Base-by-base conservation (phyloP, 2,797 vertebrate genomes). In the Muscicapa comitata region DNA sequence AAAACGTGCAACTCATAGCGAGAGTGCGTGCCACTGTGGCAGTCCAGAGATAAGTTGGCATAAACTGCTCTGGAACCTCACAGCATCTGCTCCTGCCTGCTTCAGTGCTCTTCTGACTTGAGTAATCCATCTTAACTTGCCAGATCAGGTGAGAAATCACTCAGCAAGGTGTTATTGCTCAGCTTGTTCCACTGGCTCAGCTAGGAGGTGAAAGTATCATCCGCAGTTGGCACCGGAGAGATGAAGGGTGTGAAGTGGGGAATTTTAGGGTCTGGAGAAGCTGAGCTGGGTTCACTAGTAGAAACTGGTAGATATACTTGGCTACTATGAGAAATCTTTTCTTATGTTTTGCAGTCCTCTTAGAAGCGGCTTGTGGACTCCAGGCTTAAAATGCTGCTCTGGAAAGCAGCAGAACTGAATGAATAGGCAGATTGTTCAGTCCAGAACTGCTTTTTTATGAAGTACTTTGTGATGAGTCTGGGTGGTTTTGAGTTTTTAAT, bases 111-210 rank as follows among this genome's bases (percentile, higher is more conserved):
- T 95, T 87, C 63, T 95, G 85, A 88, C 72, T 93, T 62, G 67
- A 91, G 59, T 88, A 89, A 87, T 55, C 23, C 29, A 21, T 91
- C 9, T 38, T 21, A 48, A 51, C 55, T 87, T 87, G 58, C 28
- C 76, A 51, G 50, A 42, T 81, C 74, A 79, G 67, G 75, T 85
- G 72, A 87, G 88, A 95, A 91, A 79, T 79, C 86, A 82, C 78
- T 95, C 93, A 94, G 72, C 74, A 67, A 70, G 53, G 11, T 73
- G 83, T 59, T 90, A 55, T 1, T 86, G 89, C 73, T 86, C 70
- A 15, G n/a, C 76, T 58, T 54, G 62, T 92, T 78, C 55, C 42
- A 12, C 85, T 58, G 29, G 89, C 73, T 86, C 70, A 15, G 35
- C 73, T 58, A 29, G 59, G 72, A 59, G 31, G 33, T 13, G 13